Percentiles rank a stretch among this genome's conserved stretches.
These are phyloP conservation scores for Nudaria mundana DNA, from an alignment of 2,888 invertebrate species.

Conservation along the genomic window DNA sequence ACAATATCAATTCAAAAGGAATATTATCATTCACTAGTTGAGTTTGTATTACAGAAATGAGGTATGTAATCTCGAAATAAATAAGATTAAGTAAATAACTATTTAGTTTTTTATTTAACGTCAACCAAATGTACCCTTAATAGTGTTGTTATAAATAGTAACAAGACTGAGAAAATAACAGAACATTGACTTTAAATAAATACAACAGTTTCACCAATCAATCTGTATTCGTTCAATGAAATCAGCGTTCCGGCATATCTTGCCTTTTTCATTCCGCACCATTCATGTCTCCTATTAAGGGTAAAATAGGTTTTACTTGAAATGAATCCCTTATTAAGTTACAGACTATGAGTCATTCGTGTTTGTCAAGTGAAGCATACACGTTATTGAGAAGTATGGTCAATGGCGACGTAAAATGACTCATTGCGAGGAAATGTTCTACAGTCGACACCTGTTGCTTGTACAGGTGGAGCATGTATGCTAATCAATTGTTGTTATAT, in stretches of 20 bases:
- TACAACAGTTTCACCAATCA: constrained; percentile 36
- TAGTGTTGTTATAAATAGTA: too few relatives aligned
- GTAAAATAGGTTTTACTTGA: constrained; percentile 59
- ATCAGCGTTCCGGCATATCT: constrained; percentile 66
- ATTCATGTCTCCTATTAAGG: constrained; percentile 64
- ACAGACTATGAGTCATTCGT: constrained; percentile 54
- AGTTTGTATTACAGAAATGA: too few relatives aligned
- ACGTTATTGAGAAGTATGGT: constrained; percentile 49
- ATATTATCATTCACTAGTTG: too few relatives aligned
- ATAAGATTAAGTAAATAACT: too few relatives aligned
- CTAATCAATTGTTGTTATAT: constrained; percentile 58
- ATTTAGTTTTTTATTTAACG: too few relatives aligned
- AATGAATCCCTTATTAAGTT: constrained; percentile 71
- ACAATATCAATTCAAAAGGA: too few relatives aligned
- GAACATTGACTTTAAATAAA: constrained; percentile 15
- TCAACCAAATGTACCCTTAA: too few relatives aligned
- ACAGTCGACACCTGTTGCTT: constrained; percentile 55
- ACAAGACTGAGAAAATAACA: constrained; percentile 19
- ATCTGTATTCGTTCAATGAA: constrained; percentile 37
- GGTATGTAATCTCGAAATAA: too few relatives aligned
- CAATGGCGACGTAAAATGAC: constrained; percentile 51
- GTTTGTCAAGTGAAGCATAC: constrained; percentile 52
- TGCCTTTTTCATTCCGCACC: constrained; percentile 52
- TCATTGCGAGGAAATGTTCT: constrained; percentile 59
- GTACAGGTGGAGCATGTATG: constrained; percentile 49